Evolutionary conservation across 2,888 invertebrate genomes (phyloP), one percentile per base, ranked within the genome.

Genomic region (Prionchulus punctatus): DNA sequence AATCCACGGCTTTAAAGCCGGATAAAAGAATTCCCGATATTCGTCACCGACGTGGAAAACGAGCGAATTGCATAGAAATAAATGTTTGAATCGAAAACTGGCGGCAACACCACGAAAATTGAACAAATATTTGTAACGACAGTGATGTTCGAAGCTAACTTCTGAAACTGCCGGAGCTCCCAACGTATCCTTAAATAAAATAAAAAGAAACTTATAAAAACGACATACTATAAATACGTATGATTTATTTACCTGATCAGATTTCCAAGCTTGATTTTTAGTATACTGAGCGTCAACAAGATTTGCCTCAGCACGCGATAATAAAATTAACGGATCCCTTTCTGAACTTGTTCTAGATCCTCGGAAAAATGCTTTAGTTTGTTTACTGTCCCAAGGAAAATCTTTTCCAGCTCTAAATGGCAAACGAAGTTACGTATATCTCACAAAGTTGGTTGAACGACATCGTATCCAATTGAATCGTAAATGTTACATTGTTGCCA

Each of bases 191-290:
- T 88, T 69, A 53, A 65, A 73, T 70, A 60, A 48, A 58, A 54
- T n/a, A n/a, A n/a, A n/a, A n/a, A n/a, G n/a, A n/a, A n/a, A n/a
- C n/a, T n/a, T n/a, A n/a, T n/a, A n/a, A n/a, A n/a, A n/a, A n/a
- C n/a, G n/a, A n/a, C n/a, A n/a, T n/a, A n/a, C n/a, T n/a, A n/a
- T n/a, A n/a, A n/a, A n/a, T n/a, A n/a, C n/a, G n/a, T n/a, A n/a
- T n/a, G n/a, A n/a, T n/a, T n/a, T n/a, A 26, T 67, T 70, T 76
- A 84, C 86, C 65, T 79, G 81, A 61, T 85, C 83, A 2, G 91
- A 91, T 74, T 87, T 92, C 92, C 92, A 96, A 0, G 92, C 94
- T 76, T 96, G 96, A 74, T 96, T 96, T 74, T 91, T 94, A 0
- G 94, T 96, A 70, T 92, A 96, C 62, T 84, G 81, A 1, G 94